phyloP scores from a whole-genome alignment of 2,797 vertebrate species.

The Galago senegalensis region DNA sequence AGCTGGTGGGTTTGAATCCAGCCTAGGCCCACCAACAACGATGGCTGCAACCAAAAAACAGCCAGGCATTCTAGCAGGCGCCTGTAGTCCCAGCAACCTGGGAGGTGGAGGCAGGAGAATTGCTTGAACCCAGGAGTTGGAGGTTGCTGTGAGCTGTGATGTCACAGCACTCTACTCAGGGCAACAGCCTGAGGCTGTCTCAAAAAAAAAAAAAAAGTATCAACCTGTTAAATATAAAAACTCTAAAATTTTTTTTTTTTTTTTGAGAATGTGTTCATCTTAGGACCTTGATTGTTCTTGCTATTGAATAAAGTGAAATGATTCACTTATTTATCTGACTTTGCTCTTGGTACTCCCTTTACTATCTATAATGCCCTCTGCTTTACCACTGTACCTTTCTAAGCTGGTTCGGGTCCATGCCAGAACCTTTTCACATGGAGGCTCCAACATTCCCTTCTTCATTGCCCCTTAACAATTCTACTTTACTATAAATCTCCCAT shows the following conservation, averaged over 20 bases:
- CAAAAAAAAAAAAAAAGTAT: neutral
- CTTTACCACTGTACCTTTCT: neutral
- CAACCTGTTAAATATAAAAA: conserved; percentile 58
- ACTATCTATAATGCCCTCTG: neutral
- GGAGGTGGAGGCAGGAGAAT: no score
- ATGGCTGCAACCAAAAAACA: no score
- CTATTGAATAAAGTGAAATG: neutral
- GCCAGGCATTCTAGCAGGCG: no score
- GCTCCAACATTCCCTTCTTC: neutral
- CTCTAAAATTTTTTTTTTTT: neutral
- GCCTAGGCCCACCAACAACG: no score
- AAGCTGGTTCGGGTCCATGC: neutral
- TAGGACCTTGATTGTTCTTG: neutral
- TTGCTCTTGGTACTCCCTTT: neutral
- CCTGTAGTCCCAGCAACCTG: no score
- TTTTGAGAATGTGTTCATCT: neutral
- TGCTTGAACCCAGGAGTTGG: no score
- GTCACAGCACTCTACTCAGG: no score
- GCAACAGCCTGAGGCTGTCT: no score
- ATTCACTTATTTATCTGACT: neutral
- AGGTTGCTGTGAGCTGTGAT: no score
- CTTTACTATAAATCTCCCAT: conserved; percentile 1
- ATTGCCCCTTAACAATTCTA: neutral
- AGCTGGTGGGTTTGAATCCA: no score
- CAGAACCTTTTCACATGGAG: neutral